Evolutionary conservation across 1,140 invertebrate genomes (phyloP).

Genomic region (Rhopalosiphum padi): DNA sequence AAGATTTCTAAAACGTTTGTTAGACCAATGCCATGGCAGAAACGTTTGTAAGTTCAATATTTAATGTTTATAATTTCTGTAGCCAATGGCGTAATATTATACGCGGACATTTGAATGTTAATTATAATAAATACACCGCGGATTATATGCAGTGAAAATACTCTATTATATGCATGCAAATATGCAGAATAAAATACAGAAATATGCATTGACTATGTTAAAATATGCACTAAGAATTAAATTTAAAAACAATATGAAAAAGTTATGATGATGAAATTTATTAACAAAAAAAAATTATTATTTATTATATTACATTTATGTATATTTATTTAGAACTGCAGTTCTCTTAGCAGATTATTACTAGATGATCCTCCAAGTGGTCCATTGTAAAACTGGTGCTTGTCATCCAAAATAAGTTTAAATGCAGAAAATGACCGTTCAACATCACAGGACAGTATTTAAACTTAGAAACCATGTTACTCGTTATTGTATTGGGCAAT

Average conservation of each 20-base stretch:
- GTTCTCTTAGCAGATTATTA: no score
- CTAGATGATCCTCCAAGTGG: no score
- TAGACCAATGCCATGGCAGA: no score
- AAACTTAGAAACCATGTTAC: background rate
- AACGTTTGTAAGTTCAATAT: no score
- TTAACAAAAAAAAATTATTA: background rate
- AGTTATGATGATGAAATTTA: background rate
- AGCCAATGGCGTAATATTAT: no score
- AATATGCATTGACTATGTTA: background rate
- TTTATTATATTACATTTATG: no score
- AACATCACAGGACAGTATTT: slow-evolving; percentile 18
- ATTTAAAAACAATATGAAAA: background rate
- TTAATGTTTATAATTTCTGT: no score
- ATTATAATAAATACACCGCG: background rate
- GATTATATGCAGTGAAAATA: slow-evolving; percentile 16
- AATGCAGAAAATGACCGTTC: background rate
- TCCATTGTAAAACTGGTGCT: no score
- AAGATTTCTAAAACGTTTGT: no score
- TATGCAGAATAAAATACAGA: slow-evolving; percentile 5
- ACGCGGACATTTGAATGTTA: no score
- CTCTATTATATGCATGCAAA: background rate
- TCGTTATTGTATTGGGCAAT: background rate
- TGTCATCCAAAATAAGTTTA: background rate
- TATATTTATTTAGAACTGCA: no score
- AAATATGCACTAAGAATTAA: slow-evolving; percentile 19